phyloP scores from a whole-genome alignment of 2,888 invertebrate genomes.

The Schizaphis graminum region DNA sequence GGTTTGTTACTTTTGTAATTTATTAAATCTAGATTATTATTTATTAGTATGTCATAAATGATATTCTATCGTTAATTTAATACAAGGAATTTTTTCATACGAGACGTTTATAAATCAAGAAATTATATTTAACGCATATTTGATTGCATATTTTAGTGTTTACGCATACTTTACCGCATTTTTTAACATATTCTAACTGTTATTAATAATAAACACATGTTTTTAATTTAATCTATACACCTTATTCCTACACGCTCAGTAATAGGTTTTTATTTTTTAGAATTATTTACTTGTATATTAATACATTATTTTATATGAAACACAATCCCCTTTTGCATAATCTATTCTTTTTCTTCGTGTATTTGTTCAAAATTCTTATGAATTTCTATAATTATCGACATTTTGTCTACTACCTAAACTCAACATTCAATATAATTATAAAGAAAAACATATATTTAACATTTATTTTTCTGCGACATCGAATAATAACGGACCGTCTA shows the following conservation, averaged over 20 bases:
- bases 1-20: background rate
- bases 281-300: background rate
- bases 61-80: conserved; percentile 1
- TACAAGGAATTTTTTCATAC: background rate
- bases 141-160: background rate
- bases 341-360: background rate
- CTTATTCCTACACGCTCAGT: background rate
- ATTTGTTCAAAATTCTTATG: background rate
- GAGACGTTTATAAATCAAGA: background rate
- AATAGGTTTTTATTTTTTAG: background rate
- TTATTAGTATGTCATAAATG: background rate
- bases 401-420: background rate
- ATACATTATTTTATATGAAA: background rate
- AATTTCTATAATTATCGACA: background rate
- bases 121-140: background rate
- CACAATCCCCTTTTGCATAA: background rate
- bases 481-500: background rate
- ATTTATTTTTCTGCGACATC: background rate
- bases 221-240: background rate
- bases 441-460: background rate
- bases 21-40: background rate
- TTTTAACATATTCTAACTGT: background rate
- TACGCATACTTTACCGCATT: background rate
- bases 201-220: background rate
- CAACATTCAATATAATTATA: background rate